Conservation (phyloP, 1,140 invertebrate genomes). For the Wasmannia auropunctata region DNA sequence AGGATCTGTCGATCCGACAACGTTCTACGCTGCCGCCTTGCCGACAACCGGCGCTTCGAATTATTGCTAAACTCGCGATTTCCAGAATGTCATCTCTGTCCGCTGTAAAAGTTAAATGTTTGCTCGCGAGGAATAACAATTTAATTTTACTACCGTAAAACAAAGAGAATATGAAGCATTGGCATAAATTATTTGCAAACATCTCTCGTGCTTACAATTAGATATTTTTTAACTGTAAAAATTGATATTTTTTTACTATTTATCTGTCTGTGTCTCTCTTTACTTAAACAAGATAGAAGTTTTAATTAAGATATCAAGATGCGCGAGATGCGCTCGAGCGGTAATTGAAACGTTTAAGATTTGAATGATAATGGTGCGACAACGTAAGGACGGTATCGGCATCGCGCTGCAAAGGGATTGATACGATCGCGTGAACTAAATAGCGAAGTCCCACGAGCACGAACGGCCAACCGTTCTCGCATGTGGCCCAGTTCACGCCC, state of each 20-base stretch:
- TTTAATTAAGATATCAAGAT: neutral
- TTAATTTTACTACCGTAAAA: neutral
- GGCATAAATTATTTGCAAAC: neutral
- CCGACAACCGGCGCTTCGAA: neutral
- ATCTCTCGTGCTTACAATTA: neutral
- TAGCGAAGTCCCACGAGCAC: constrained; percentile 22
- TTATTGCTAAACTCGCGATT: constrained; percentile 17
- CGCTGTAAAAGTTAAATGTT: constrained; percentile 22
- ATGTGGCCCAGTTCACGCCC: constrained; percentile 73
- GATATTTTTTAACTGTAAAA: neutral
- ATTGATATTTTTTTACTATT: neutral
- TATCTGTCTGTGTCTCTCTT: too few relatives aligned
- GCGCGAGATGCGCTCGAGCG: neutral
- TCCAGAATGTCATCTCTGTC: constrained; percentile 6
- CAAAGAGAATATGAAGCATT: neutral
- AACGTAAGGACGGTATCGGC: constrained; percentile 15
- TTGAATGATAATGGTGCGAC: constrained; percentile 13
- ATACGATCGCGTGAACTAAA: constrained; percentile 47
- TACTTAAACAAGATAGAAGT: neutral
- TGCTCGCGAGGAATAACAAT: neutral
- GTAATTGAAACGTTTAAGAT: constrained; percentile 35
- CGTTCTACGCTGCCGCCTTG: constrained; percentile 12
- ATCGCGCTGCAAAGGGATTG: constrained; percentile 38
- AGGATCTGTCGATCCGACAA: constrained; percentile 77
- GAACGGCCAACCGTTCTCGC: constrained; percentile 19